A percentile compares a stretch with the other conserved stretches of the same genome.
Evolutionary conservation across 2,797 vertebrate species (phyloP).

Genomic region (Amblyopsis hoosieri): DNA sequence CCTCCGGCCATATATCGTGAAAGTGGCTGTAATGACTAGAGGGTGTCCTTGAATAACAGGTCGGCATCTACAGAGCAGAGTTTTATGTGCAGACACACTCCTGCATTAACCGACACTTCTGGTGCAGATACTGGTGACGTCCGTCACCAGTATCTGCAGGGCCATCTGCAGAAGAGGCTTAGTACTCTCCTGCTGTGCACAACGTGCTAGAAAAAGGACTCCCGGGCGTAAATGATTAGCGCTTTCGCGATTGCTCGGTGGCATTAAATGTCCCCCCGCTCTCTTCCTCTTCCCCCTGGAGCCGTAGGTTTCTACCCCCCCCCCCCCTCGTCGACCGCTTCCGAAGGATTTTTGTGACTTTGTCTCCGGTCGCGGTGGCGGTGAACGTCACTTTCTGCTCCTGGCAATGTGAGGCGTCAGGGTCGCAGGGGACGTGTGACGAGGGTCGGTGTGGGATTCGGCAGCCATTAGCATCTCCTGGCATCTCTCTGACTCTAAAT

Average conservation of each 20-base stretch:
- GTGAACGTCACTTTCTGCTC: constrained; percentile 22
- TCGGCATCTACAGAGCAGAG: constrained; percentile 16
- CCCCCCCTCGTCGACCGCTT: constrained; percentile 5
- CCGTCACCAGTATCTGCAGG: constrained; percentile 7
- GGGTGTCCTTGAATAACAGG: constrained; percentile 39
- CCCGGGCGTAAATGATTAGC: constrained; percentile 52
- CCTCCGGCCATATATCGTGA: constrained; percentile 22
- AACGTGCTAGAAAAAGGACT: constrained; percentile 18
- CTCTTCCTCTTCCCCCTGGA: constrained; percentile 11
- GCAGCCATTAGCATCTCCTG: constrained; percentile 13
- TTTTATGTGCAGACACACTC: not conserved
- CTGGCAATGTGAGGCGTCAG: constrained; percentile 4
- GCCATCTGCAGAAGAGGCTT: constrained; percentile 2
- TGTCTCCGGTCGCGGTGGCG: constrained; percentile 8
- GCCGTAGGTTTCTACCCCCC: no score
- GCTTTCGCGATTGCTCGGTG: constrained; percentile 38
- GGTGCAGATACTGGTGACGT: no score
- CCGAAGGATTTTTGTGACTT: constrained; percentile 10
- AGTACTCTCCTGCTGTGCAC: not conserved
- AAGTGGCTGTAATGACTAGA: no score
- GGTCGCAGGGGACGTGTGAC: constrained; percentile 1
- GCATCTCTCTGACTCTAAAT: no score
- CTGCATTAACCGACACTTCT: no score
- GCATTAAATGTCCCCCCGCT: constrained; percentile 11
- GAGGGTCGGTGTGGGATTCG: constrained; percentile 14